phyloP scores from a whole-genome alignment of 2,888 invertebrate species.

The Nomada ferruginata region DNA sequence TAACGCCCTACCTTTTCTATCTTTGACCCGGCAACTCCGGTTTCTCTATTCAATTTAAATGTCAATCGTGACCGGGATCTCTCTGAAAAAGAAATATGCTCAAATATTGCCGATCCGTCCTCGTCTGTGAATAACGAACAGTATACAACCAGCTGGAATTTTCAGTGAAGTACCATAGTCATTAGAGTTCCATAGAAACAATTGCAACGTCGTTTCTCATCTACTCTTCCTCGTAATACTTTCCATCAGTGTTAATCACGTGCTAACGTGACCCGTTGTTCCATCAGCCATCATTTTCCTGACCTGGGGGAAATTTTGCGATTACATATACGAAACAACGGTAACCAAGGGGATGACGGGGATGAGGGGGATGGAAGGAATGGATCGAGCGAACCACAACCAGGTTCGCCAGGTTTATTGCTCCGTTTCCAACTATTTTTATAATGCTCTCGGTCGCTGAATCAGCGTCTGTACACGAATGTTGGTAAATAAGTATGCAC shows the following conservation, averaged over 20 bases:
- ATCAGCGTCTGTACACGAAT: constrained; percentile 20
- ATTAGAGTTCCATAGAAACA: neutral
- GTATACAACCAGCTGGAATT: neutral
- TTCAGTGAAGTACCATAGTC: neutral
- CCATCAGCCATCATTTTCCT: too few species aligned
- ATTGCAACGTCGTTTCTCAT: too few species aligned
- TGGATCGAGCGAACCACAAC: neutral
- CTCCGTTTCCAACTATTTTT: constrained; percentile 30
- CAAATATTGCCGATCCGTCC: constrained; percentile 28
- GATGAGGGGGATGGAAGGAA: neutral
- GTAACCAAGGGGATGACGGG: neutral
- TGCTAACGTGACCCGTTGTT: too few species aligned
- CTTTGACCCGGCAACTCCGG: too few species aligned
- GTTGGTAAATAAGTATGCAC: constrained; percentile 66
- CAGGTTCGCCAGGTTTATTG: constrained; percentile 40
- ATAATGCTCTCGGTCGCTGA: constrained; percentile 2
- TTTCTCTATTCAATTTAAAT: constrained; percentile 6
- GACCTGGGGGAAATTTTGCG: too few species aligned
- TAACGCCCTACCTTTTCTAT: too few species aligned
- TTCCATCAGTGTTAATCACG: too few species aligned
- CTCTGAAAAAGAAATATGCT: neutral
- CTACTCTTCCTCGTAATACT: too few species aligned
- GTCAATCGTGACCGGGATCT: constrained; percentile 12
- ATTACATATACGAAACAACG: too few species aligned
- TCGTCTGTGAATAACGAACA: constrained; percentile 14